Percentiles rank a stretch among this genome's conserved stretches.
phyloP scores from a whole-genome alignment of 2,797 vertebrate genomes.

The Cyclopterus lumpus region DNA sequence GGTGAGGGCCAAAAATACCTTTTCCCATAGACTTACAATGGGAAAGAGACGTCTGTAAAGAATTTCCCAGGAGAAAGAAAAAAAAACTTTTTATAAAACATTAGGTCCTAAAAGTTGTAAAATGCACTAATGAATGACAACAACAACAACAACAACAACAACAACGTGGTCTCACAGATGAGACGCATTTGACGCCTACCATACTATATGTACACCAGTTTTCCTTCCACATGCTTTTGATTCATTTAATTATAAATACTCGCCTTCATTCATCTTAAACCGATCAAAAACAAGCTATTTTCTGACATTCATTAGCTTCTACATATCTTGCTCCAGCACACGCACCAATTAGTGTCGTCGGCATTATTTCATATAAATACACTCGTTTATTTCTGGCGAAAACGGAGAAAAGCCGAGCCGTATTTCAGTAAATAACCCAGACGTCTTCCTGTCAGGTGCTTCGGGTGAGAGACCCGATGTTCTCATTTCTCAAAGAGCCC shows the following conservation, averaged over 20 bases:
- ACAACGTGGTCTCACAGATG: too few relatives aligned
- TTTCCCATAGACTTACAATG: too few relatives aligned
- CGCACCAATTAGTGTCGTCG: slow-evolving; percentile 23
- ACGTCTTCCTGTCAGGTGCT: background rate
- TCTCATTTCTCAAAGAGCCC: slow-evolving; percentile 15
- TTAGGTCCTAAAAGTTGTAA: too few relatives aligned
- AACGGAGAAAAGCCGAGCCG: slow-evolving; percentile 2
- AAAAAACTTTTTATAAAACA: too few relatives aligned
- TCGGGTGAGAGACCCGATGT: background rate
- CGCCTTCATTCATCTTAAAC: background rate
- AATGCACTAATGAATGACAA: too few relatives aligned
- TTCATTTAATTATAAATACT: background rate
- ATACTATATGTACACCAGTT: too few relatives aligned
- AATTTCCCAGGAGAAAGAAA: too few relatives aligned
- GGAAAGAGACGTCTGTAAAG: too few relatives aligned
- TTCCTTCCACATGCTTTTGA: background rate
- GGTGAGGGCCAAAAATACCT: too few relatives aligned
- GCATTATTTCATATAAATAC: slow-evolving; percentile 22
- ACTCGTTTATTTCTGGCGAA: background rate
- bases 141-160: too few relatives aligned
- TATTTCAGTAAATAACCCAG: background rate
- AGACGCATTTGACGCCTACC: too few relatives aligned
- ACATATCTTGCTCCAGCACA: background rate
- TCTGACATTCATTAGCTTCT: background rate
- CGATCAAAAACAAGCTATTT: background rate